These are phyloP conservation scores for Microcebus ravelobensis DNA, from an alignment of 2,113 vertebrate genomes.

Conservation along the genomic window DNA sequence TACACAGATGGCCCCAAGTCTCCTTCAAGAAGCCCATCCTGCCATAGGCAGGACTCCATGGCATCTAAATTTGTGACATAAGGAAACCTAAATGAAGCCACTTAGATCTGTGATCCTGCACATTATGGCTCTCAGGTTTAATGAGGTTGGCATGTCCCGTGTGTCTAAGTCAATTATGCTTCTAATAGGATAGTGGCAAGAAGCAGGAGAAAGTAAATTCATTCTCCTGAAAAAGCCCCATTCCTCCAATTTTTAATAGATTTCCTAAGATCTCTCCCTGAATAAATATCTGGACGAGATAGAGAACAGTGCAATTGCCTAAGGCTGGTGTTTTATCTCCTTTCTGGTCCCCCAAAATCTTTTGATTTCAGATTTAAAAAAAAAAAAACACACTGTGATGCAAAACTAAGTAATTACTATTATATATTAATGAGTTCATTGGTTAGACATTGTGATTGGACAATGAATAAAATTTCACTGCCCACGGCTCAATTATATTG, in stretches of 20 bases:
- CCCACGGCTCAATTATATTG: not conserved
- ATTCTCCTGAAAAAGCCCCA: not conserved
- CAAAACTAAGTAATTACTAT: not conserved
- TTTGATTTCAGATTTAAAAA: not conserved
- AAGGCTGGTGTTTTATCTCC: not conserved
- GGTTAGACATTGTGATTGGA: not conserved
- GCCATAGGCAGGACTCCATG: constrained; percentile 34
- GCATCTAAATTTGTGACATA: constrained; percentile 51
- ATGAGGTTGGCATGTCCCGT: not conserved
- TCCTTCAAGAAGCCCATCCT: constrained; percentile 61
- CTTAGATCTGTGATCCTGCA: not conserved
- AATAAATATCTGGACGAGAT: not conserved
- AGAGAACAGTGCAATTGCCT: not conserved
- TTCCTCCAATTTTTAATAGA: not conserved
- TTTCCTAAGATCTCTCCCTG: not conserved
- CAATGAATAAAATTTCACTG: constrained; percentile 65
- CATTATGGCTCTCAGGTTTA: not conserved
- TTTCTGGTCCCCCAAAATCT: not conserved
- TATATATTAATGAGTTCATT: not conserved
- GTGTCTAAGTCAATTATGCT: not conserved
- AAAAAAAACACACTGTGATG: not conserved
- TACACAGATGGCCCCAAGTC: constrained; percentile 71
- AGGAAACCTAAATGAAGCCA: constrained; percentile 70
- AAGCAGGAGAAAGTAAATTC: not conserved
- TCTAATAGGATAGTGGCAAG: not conserved